Percentiles rank a stretch among this genome's conserved stretches.
These are phyloP conservation scores for Bucorvus abyssinicus DNA, from an alignment of 2,797 vertebrate species.

Conservation along the genomic window DNA sequence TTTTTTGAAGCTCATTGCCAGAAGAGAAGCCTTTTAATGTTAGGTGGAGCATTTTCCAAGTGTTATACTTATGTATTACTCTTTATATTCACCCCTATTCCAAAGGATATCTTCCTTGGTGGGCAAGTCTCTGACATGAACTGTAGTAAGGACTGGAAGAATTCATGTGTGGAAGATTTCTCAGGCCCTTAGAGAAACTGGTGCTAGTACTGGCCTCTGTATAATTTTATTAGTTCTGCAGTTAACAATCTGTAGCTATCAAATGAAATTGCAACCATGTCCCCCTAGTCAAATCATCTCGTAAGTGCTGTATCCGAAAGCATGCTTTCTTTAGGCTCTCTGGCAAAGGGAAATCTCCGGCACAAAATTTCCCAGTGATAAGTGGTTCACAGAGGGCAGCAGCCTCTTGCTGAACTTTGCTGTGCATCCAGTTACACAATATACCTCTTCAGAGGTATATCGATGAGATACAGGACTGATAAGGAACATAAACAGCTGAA, in stretches of 20 bases:
- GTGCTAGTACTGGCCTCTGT: background rate
- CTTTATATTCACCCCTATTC: background rate
- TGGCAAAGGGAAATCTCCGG: background rate
- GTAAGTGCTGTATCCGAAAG: rapidly evolving
- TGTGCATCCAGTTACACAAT: background rate
- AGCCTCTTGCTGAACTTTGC: background rate
- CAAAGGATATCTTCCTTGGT: background rate
- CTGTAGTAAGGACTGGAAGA: background rate
- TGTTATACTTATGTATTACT: background rate
- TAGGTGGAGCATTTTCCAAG: background rate
- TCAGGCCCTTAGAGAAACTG: background rate
- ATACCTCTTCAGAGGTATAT: background rate
- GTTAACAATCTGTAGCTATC: background rate
- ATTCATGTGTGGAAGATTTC: background rate
- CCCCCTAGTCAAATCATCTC: background rate
- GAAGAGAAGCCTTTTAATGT: background rate
- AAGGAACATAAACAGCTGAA: conserved; percentile 28
- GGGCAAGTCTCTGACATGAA: background rate
- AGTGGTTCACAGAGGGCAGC: background rate
- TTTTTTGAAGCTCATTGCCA: background rate
- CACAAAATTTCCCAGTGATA: rapidly evolving
- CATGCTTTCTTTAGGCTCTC: background rate
- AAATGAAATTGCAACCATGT: background rate
- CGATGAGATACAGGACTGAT: conserved; percentile 1
- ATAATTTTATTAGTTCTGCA: background rate